Evolutionary conservation across 2,797 vertebrate genomes (phyloP), one percentile per base, ranked within the genome.

Genomic region (Characodon lateralis): DNA sequence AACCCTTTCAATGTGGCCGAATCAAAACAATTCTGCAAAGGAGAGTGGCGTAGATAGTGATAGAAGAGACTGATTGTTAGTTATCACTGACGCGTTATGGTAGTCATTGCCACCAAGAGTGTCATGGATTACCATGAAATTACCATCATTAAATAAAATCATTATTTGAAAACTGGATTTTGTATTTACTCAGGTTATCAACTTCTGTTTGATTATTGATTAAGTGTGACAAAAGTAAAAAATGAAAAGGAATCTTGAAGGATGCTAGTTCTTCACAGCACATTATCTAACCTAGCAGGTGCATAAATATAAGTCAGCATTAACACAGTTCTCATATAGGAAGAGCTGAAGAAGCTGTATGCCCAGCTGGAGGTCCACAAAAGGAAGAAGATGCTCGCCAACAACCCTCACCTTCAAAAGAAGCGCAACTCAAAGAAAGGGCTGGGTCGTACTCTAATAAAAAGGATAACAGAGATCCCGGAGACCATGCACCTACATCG

Each of bases 391-490:
- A 99, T 99, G 98, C 96, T 99, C 53, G 96, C 98, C 75, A 99
- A 99, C 89, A 99, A 99, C 85, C 98, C 98, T 48, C 98, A 99
- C 90, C 96, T 99, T 31, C 98, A 99, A 92, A 99, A 99, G 93
- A 99, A 99, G 93, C 96, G 98, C 87, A 99, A 97, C 94, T 99
- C 98, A 4, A 99, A 99, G 94, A 99, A 99, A 89, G 98, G 98
- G 59, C 94, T 99, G 24, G 98, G 98, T 16, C 97, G 98, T 65
- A 97, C 98, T 0, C 96, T 99, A 89, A 99, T 99, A 97, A 96
- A 96, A 14, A 96, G 98, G 0, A 99, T 99, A 56, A 99, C 98
- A 0, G 98, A 99, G 95, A 98, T 99, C 87, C 98, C 98, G 0
- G 98, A 99, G 93, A 97, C 96, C 0, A 97, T 99, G 89, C 97